These are phyloP conservation scores for Empis livida DNA, from an alignment of 2,888 invertebrate species.

Conservation along the genomic window DNA sequence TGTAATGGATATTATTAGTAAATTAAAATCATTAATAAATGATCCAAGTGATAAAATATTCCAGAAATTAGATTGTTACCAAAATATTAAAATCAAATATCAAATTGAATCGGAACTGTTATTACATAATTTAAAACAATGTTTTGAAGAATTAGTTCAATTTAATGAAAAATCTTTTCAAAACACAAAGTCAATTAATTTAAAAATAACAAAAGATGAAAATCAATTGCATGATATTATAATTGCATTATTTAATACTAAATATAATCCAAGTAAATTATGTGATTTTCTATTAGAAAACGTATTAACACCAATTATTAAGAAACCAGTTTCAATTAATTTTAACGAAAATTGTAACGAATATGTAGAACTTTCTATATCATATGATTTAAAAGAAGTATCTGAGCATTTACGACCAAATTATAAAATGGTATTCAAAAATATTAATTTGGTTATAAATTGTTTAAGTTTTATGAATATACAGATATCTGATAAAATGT, in stretches of 20 bases:
- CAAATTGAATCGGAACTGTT: slow-evolving; percentile 28
- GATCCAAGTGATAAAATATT: slow-evolving; percentile 25
- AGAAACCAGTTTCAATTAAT: slow-evolving; percentile 27
- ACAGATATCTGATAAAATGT: slow-evolving; percentile 21
- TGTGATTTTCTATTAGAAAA: slow-evolving; percentile 30
- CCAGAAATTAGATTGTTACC: slow-evolving; percentile 26
- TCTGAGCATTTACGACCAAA: slow-evolving; percentile 24
- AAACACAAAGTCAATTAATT: slow-evolving; percentile 27
- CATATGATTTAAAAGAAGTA: slow-evolving; percentile 26
- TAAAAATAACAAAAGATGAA: slow-evolving; percentile 28
- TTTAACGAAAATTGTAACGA: slow-evolving; percentile 17
- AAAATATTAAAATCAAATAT: slow-evolving; percentile 30
- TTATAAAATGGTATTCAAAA: slow-evolving; percentile 28
- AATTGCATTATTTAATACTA: slow-evolving; percentile 28
- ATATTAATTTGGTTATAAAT: slow-evolving; percentile 23
- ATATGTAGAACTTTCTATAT: slow-evolving; percentile 24
- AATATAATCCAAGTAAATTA: slow-evolving; percentile 29
- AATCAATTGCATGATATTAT: slow-evolving; percentile 27
- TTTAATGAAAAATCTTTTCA: slow-evolving; percentile 29
- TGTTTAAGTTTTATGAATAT: slow-evolving; percentile 28
- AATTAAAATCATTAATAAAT: slow-evolving; percentile 24
- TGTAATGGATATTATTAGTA: slow-evolving; percentile 25
- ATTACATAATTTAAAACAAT: slow-evolving; percentile 27
- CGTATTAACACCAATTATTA: slow-evolving; percentile 30
- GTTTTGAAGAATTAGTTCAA: slow-evolving; percentile 31